phyloP scores from a whole-genome alignment of 30 jellyfish, hydroid and myxozoan species.

The Aurelia aurita complex sp. Pacific region DNA sequence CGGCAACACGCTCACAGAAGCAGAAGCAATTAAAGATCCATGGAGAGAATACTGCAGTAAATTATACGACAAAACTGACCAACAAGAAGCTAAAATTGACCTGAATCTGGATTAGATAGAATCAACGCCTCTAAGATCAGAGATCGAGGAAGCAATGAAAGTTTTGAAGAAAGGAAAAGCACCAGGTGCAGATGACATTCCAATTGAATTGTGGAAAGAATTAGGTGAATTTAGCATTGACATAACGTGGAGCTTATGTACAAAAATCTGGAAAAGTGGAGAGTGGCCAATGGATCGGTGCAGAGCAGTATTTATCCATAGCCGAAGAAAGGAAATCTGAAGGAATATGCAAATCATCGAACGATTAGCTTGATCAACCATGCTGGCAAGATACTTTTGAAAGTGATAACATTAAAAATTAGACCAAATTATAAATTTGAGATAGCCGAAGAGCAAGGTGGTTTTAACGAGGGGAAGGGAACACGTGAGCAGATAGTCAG shows the following conservation, averaged over 20 bases:
- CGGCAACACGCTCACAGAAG: conserved; percentile 20
- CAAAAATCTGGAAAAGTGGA: conserved; percentile 11
- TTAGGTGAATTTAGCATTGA: background rate
- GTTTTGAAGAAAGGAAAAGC: background rate
- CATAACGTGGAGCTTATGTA: background rate
- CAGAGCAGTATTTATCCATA: background rate
- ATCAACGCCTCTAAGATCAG: background rate
- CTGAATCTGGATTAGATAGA: background rate
- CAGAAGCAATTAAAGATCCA: background rate
- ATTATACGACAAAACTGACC: background rate
- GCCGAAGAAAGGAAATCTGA: conserved; percentile 20
- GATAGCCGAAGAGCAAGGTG: conserved; percentile 21
- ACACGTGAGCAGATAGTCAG: background rate
- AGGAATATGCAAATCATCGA: conserved; percentile 34
- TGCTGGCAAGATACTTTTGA: conserved; percentile 4
- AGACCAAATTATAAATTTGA: background rate
- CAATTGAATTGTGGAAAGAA: background rate
- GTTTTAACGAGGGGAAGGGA: background rate
- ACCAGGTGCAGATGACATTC: background rate
- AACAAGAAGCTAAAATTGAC: background rate
- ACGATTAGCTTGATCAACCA: conserved; percentile 23
- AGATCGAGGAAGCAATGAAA: conserved; percentile 1
- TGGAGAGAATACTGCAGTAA: conserved; percentile 5
- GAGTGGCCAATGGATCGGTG: conserved; percentile 22
- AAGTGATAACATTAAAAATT: background rate